A percentile compares a stretch with the other conserved stretches of the same genome.
phyloP scores from a whole-genome alignment of 2,797 vertebrate genomes.

The Amblyopsis hoosieri region DNA sequence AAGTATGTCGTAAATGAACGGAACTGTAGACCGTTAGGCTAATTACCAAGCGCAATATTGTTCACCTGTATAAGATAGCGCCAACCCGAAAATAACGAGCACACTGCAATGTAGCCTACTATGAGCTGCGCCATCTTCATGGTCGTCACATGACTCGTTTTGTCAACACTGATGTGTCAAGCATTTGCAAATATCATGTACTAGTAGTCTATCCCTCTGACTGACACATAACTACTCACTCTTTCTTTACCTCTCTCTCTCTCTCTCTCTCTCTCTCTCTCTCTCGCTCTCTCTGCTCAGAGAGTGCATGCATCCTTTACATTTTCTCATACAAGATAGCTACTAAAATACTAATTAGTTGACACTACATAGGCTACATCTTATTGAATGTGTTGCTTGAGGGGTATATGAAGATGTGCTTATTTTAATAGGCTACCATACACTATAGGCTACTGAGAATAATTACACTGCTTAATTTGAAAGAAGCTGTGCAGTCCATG shows the following conservation, averaged over 20 bases:
- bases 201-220: slow-evolving; percentile 19
- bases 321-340: slow-evolving; percentile 24
- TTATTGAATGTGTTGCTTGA: slow-evolving; percentile 45
- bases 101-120: slow-evolving; percentile 50
- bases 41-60: slow-evolving; percentile 44
- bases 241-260: slow-evolving; percentile 1
- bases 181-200: slow-evolving; percentile 57
- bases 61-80: slow-evolving; percentile 25
- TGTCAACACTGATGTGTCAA: slow-evolving; percentile 77
- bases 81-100: slow-evolving; percentile 35
- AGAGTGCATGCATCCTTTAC: slow-evolving; percentile 49
- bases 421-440: slow-evolving; percentile 30
- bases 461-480: too few relatives aligned
- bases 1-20: too few relatives aligned
- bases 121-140: slow-evolving; percentile 79
- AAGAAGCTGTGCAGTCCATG: too few relatives aligned
- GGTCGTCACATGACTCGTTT: slow-evolving; percentile 77
- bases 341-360: slow-evolving; percentile 10
- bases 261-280: slow-evolving; percentile 7
- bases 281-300: background rate
- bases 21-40: slow-evolving; percentile 12
- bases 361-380: slow-evolving; percentile 1
- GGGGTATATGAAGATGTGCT: slow-evolving; percentile 36
- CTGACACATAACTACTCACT: slow-evolving; percentile 7
- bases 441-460: too few relatives aligned